Evolutionary conservation across 1,140 invertebrate species (phyloP).

Genomic region (Cydia splendana): DNA sequence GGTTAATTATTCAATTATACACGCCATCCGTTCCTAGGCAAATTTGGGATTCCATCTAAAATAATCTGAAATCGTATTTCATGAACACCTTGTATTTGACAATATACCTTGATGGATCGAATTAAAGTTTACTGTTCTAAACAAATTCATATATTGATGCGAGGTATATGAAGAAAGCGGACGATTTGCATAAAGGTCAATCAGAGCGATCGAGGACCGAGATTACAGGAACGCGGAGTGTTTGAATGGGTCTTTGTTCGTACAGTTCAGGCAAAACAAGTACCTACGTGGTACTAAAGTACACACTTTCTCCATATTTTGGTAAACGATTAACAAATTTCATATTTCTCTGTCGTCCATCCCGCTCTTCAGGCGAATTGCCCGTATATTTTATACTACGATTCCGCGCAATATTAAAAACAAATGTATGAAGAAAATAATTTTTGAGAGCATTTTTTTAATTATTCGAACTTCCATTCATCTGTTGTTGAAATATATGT

Average conservation of each 20-base stretch:
- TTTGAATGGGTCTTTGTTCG: slow-evolving; percentile 22
- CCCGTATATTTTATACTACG: too few species aligned
- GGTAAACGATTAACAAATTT: too few species aligned
- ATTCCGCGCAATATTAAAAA: too few species aligned
- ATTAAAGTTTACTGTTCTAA: background rate
- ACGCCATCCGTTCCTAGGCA: slow-evolving; percentile 17
- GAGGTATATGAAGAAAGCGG: background rate
- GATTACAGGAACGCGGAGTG: slow-evolving; percentile 12
- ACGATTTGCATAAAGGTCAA: slow-evolving; percentile 30
- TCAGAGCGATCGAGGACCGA: slow-evolving; percentile 26
- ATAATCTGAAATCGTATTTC: background rate
- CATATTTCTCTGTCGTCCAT: too few species aligned
- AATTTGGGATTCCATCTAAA: slow-evolving; percentile 22
- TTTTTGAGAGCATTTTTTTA: too few species aligned
- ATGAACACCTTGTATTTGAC: background rate
- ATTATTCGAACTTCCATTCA: too few species aligned
- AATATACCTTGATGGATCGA: background rate
- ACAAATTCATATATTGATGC: background rate
- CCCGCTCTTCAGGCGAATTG: too few species aligned
- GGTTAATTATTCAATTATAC: slow-evolving; percentile 31
- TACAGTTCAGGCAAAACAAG: background rate
- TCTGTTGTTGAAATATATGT: too few species aligned
- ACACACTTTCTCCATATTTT: too few species aligned
- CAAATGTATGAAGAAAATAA: too few species aligned
- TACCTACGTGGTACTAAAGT: too few species aligned